Conservation (phyloP, 2,113 vertebrate genomes). For the Psammodynastes pulverulentus region DNA sequence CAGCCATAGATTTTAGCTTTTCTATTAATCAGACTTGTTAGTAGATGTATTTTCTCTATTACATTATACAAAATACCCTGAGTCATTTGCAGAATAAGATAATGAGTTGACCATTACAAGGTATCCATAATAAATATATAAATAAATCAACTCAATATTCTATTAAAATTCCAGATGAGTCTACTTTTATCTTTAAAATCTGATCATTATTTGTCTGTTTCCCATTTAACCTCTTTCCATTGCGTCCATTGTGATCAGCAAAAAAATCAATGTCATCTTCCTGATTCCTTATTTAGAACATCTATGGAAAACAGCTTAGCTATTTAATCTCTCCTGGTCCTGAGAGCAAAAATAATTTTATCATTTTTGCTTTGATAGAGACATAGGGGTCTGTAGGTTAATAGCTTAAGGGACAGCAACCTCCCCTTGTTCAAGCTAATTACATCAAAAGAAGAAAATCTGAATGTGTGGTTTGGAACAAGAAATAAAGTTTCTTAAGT, state of each 20-base stretch:
- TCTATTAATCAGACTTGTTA: slow-evolving; percentile 21
- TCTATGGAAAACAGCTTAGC: slow-evolving; percentile 4
- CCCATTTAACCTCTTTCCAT: slow-evolving; percentile 49
- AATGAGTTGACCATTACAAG: slow-evolving; percentile 10
- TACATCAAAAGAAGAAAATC: slow-evolving; percentile 33
- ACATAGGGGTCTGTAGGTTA: slow-evolving; percentile 25
- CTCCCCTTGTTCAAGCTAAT: slow-evolving; percentile 16
- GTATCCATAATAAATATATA: neutral
- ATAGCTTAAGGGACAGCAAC: slow-evolving; percentile 44
- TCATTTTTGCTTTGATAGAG: slow-evolving; percentile 14
- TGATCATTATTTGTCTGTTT: neutral
- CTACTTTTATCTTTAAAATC: neutral
- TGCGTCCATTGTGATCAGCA: slow-evolving; percentile 30
- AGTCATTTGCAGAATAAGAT: slow-evolving; percentile 7
- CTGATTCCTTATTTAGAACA: slow-evolving; percentile 28
- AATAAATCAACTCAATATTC: neutral
- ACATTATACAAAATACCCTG: slow-evolving; percentile 16
- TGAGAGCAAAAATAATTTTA: slow-evolving; percentile 9
- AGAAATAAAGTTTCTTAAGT: slow-evolving; percentile 38
- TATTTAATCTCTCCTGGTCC: neutral
- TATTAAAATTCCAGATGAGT: slow-evolving; percentile 8
- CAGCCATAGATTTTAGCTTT: slow-evolving; percentile 25
- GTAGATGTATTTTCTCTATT: slow-evolving; percentile 14
- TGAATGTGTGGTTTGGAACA: slow-evolving; percentile 34
- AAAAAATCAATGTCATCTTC: slow-evolving; percentile 37